Evolutionary conservation across 23 tunicate genomes (phyloP).

Genomic region (Trididemnum miniatum): DNA sequence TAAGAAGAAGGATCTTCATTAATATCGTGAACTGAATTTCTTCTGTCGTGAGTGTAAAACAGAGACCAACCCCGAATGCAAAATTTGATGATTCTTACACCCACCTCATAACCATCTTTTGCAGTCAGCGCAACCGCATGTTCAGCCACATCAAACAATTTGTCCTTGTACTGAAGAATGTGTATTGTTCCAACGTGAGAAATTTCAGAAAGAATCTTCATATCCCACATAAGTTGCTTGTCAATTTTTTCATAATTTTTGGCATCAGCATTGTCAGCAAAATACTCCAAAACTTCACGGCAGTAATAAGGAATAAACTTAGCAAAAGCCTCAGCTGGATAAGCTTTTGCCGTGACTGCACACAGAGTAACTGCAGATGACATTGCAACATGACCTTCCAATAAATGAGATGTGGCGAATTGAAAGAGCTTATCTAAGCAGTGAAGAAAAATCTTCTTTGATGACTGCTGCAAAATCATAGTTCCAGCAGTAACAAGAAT

Average conservation of each 20-base stretch:
- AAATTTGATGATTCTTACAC: constrained; percentile 34
- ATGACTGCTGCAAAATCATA: constrained; percentile 52
- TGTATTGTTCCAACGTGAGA: constrained; percentile 44
- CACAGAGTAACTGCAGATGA: constrained; percentile 33
- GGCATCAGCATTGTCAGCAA: constrained; percentile 58
- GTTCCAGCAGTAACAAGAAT: constrained; percentile 44
- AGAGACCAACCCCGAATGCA: constrained; percentile 44
- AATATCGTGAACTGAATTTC: constrained; percentile 35
- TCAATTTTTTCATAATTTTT: constrained; percentile 69
- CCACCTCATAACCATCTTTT: constrained; percentile 59
- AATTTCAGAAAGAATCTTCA: constrained; percentile 55
- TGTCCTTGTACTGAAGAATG: constrained; percentile 43
- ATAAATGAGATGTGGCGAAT: constrained; percentile 61
- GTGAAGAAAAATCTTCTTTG: constrained; percentile 37
- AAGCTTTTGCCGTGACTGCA: constrained; percentile 57
- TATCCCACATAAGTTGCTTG: constrained; percentile 82
- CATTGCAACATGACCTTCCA: constrained; percentile 64
- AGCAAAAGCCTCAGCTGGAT: constrained; percentile 51
- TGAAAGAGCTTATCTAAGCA: constrained; percentile 60
- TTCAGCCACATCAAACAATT: constrained; percentile 42
- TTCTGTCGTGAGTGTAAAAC: constrained; percentile 44
- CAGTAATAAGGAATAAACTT: constrained; percentile 75
- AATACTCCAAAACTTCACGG: constrained; percentile 31
- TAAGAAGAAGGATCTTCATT: constrained; percentile 36
- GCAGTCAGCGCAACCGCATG: constrained; percentile 40